Percentiles rank a stretch among this genome's conserved stretches.
Evolutionary conservation across 2,797 vertebrate species (phyloP).

Genomic region (Sandelia bainsii): DNA sequence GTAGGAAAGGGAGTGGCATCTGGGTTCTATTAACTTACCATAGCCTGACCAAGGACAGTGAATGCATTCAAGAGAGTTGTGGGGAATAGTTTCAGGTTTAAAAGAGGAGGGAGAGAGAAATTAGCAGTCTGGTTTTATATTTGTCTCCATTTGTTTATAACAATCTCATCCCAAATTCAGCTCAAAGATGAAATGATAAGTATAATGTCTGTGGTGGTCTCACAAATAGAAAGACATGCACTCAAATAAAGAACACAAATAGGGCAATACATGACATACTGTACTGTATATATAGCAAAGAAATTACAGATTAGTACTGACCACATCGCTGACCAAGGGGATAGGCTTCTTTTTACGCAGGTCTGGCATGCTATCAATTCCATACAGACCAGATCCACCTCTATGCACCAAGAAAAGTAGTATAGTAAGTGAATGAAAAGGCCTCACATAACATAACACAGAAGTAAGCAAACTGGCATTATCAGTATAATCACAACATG

Average conservation of each 20-base stretch:
- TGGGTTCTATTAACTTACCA: slow-evolving; percentile 92
- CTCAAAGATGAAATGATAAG: slow-evolving; percentile 31
- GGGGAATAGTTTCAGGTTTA: slow-evolving; percentile 85
- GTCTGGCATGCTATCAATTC: slow-evolving; percentile 99
- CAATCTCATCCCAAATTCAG: slow-evolving; percentile 53
- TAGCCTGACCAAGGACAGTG: slow-evolving; percentile 92
- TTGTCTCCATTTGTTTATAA: slow-evolving; percentile 60
- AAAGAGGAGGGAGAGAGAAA: slow-evolving; percentile 82
- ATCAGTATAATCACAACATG: not conserved
- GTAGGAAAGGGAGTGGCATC: slow-evolving; percentile 63
- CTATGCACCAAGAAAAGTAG: slow-evolving; percentile 74
- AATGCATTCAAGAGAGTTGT: slow-evolving; percentile 93
- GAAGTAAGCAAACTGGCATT: not conserved
- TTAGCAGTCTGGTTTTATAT: slow-evolving; percentile 73
- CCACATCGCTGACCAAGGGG: slow-evolving; percentile 97
- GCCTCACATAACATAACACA: not conserved
- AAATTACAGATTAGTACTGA: slow-evolving; percentile 79
- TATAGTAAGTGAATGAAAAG: not conserved
- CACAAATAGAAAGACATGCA: slow-evolving; percentile 43
- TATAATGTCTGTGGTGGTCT: slow-evolving; percentile 23
- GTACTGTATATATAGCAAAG: not conserved
- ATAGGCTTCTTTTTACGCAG: slow-evolving; percentile 96
- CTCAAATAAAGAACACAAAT: slow-evolving; percentile 40
- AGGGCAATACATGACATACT: slow-evolving; percentile 18
- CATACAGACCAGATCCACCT: slow-evolving; percentile 92